Percentiles rank a stretch among this genome's conserved stretches.
Evolutionary conservation across 2,797 vertebrate genomes (phyloP).

Genomic region (Phrynocephalus vlangalii): DNA sequence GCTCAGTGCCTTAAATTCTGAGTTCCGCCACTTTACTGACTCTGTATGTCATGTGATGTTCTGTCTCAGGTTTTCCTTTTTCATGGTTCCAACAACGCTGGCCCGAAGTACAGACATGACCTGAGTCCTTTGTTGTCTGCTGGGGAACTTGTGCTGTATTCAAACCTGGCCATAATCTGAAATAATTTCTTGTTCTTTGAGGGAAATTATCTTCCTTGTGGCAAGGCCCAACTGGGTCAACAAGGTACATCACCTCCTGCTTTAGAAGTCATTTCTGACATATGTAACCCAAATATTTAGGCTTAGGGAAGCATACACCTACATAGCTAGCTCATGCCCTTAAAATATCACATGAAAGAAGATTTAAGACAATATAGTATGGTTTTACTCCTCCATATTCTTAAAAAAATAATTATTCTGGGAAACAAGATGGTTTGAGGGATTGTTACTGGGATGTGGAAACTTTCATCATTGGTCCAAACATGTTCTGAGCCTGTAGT

Average conservation of each 20-base stretch:
- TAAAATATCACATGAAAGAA: conserved; percentile 58
- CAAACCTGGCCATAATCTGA: conserved; percentile 10
- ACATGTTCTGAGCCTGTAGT: conserved; percentile 64
- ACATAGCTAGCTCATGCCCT: conserved; percentile 22
- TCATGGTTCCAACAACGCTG: neutral
- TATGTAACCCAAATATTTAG: conserved; percentile 29
- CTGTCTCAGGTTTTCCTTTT: neutral
- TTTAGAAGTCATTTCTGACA: conserved; percentile 27
- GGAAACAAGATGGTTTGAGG: conserved; percentile 63
- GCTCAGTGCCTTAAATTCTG: neutral
- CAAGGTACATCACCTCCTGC: conserved; percentile 14
- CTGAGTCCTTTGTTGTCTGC: conserved; percentile 8
- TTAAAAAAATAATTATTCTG: conserved; percentile 58
- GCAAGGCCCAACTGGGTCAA: conserved; percentile 19
- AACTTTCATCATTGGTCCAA: conserved; percentile 72
- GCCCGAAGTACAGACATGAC: neutral
- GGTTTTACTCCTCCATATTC: conserved; percentile 47
- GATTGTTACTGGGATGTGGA: conserved; percentile 58
- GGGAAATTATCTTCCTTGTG: conserved; percentile 23
- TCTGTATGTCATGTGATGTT: neutral
- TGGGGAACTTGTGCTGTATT: neutral
- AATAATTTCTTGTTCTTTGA: neutral
- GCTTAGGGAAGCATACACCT: conserved; percentile 41
- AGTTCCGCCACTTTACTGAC: neutral
- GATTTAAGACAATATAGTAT: conserved; percentile 52